Base-by-base conservation (phyloP, 1,140 invertebrate species). In the Drosophila novamexicana region DNA sequence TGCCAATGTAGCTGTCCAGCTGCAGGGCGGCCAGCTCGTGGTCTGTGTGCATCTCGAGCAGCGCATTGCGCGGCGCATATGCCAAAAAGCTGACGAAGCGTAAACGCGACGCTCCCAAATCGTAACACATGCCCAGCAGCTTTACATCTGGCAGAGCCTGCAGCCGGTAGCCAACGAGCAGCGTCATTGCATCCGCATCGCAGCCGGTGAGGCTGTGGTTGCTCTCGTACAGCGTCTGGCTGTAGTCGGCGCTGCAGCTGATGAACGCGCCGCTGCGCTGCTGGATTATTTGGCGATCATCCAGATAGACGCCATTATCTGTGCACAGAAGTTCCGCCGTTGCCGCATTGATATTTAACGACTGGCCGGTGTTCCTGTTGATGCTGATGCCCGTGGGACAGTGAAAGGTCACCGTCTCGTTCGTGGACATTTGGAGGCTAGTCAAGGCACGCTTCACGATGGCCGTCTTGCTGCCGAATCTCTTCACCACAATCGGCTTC, bases 401-500 rank as follows among this genome's bases (percentile, higher is more conserved):
- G 12, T 69, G 67, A n/a, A 69, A 49, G 7, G 37, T 63, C 0
- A 50, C 32, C 7, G 57, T 63, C 14, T 74, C 71, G 4, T 74
- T 74, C 14, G 3, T 0, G 1, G 34, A 36, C 9, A 74, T 14
- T 3, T 16, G 6, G 1, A 74, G 4, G 6, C 6, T 12, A 0
- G 40, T 3, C 10, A 61, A 9, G 2, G 1, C n/a, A 9, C 14
- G 37, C 39, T 56, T 63, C 3, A 74, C 12, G 8, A 74, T 36
- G 5, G 57, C 49, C 10, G 71, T 66, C 7, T 62, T 68, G 50
- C 56, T 68, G n/a, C 71, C 71, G 37, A 74, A 54, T 12, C 8
- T 7, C n/a, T 74, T 74, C 22, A 61, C 49, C 10, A 74, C 56
- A 18, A 69, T 56, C n/a, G 71, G 71, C 14, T 8, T 36, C 9